Evolutionary conservation across 2,888 invertebrate genomes (phyloP), one percentile per base, ranked within the genome.

Genomic region (Steinernema scapterisci): DNA sequence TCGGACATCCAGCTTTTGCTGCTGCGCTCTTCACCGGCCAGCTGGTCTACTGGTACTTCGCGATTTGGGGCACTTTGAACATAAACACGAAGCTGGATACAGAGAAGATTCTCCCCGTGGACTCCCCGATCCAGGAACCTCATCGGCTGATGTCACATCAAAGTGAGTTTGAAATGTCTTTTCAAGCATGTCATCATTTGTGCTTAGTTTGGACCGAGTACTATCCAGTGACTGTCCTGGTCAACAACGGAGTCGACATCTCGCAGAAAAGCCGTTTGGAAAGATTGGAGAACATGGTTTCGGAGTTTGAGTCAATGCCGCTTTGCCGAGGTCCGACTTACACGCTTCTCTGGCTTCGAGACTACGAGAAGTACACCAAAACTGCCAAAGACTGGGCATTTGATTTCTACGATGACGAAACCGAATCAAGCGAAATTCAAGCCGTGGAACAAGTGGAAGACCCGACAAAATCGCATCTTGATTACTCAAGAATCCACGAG

Each of bases 171-270:
- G 13, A 25, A 73, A 11, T n/a, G 9, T 52, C 52, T 48, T 73
- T 11, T 63, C 19, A 38, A 38, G 70, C n/a, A n/a, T 19, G 48
- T 48, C 13, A n/a, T 7, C 13, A 3, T 3, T 48, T 48, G 13
- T 1, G 3, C 13, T 71, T 73, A 73, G 82, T 82, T n/a, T 85
- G 85, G 85, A 80, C 79, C 25, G 85, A 86, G 77, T 86, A 85
- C 80, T 87, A 87, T 71, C 87, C 87, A 21, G 82, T 87, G 7
- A 83, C 84, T 16, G 79, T 87, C 1, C 74, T 87, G 25, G 80
- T 87, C 43, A 84, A 86, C 75, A 80, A 79, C 31, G 84, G 83
- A 1, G 72, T 85, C 25, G 82, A 87, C 73, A 79, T 85, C 7
- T 70, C 77, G 5, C 73, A 79, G 56, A 63, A 51, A 0, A 6